A percentile compares a stretch with the other conserved stretches of the same genome.
These are phyloP conservation scores for Stenodema calcarata DNA, from an alignment of 2,888 invertebrate species.

Conservation along the genomic window DNA sequence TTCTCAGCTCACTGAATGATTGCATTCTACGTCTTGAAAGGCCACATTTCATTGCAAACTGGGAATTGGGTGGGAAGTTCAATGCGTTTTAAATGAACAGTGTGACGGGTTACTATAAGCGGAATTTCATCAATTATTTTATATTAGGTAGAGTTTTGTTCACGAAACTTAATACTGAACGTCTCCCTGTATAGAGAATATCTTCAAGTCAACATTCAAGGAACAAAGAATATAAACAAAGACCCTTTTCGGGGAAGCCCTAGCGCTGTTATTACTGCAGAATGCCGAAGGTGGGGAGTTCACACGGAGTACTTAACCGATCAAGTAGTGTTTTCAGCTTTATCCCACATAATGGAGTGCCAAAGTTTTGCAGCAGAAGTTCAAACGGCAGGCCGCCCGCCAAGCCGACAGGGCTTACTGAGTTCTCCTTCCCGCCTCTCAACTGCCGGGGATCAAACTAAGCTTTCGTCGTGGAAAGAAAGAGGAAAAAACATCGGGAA, in stretches of 20 bases:
- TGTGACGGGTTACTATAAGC: too few species aligned
- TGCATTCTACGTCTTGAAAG: too few species aligned
- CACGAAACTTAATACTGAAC: too few species aligned
- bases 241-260: background rate
- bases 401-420: constrained; percentile 36
- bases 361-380: constrained; percentile 41
- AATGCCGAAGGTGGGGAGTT: constrained; percentile 38
- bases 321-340: constrained; percentile 45
- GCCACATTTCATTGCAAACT: too few species aligned
- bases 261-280: background rate
- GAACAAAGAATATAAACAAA: background rate
- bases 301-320: constrained; percentile 44
- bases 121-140: too few species aligned
- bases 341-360: constrained; percentile 49
- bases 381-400: constrained; percentile 42
- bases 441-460: constrained; percentile 10
- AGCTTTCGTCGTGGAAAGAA: constrained; percentile 16
- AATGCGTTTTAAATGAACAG: too few species aligned
- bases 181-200: too few species aligned
- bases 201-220: too few species aligned
- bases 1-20: too few species aligned
- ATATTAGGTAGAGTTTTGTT: too few species aligned
- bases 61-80: too few species aligned
- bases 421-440: constrained; percentile 23
- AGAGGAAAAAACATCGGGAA: background rate